phyloP scores from a whole-genome alignment of 2,797 vertebrate genomes.

The Hemibagrus guttatus region DNA sequence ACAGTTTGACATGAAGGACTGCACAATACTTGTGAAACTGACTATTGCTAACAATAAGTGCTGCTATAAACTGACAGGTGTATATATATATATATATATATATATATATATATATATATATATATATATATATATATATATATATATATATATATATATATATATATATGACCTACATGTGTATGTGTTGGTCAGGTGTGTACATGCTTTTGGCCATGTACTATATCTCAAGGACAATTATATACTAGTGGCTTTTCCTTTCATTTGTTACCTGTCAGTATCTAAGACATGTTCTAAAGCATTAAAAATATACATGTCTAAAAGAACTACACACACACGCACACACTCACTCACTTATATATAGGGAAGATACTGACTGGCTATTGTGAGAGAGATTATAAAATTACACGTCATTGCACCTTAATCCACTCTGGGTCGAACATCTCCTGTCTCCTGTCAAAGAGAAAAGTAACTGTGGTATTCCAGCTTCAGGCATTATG shows the following conservation, averaged over 20 bases:
- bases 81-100: background rate
- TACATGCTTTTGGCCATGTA: background rate
- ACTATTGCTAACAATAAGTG: background rate
- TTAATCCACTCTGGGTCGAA: slow-evolving; percentile 50
- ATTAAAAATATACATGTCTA: background rate
- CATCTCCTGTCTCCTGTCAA: slow-evolving; percentile 34
- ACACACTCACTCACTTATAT: background rate
- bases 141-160: background rate
- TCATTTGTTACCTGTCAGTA: background rate
- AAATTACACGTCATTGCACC: slow-evolving; percentile 57
- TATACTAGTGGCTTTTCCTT: background rate
- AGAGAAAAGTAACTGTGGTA: slow-evolving; percentile 28
- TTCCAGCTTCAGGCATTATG: slow-evolving; percentile 48
- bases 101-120: background rate
- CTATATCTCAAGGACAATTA: background rate
- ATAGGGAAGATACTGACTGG: slow-evolving; percentile 32
- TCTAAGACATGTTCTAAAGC: background rate
- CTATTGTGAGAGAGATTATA: slow-evolving; percentile 48
- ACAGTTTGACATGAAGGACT: slow-evolving; percentile 14
- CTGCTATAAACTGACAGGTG: background rate
- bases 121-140: background rate
- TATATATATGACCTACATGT: background rate
- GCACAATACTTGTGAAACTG: slow-evolving; percentile 2
- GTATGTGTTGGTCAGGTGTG: background rate
- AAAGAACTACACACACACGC: background rate